Evolutionary conservation across 2,888 invertebrate species (phyloP).

Genomic region (Cantharis nigra): DNA sequence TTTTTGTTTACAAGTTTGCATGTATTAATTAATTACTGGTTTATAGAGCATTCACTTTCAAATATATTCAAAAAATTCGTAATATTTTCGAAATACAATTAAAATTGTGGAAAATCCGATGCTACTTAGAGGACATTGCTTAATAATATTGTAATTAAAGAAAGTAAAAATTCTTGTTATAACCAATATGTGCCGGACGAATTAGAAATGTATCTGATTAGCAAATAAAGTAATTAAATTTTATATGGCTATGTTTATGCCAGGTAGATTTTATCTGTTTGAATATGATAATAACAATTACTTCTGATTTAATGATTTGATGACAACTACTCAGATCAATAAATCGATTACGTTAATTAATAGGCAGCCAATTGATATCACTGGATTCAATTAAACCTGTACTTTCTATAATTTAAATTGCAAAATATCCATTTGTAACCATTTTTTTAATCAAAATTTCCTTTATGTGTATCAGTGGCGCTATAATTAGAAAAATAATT

Average conservation of each 20-base stretch:
- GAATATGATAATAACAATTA: background rate
- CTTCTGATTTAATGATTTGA: background rate
- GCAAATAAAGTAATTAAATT: background rate
- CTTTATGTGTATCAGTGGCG: background rate
- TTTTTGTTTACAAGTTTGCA: background rate
- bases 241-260: background rate
- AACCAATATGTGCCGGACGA: background rate
- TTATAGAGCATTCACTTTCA: background rate
- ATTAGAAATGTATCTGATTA: background rate
- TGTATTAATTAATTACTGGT: background rate
- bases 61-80: background rate
- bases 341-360: background rate
- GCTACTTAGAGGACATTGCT: background rate
- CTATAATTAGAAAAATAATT: background rate
- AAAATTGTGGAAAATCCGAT: background rate
- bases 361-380: background rate
- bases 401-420: background rate
- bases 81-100: background rate
- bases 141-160: background rate
- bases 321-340: background rate
- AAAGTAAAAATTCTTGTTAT: background rate
- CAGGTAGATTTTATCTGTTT: background rate
- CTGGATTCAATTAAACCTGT: background rate
- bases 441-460: background rate
- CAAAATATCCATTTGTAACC: background rate